Evolutionary conservation across 2,113 vertebrate genomes (phyloP), one percentile per base, ranked within the genome.

Genomic region (Antechinus stuartii): DNA sequence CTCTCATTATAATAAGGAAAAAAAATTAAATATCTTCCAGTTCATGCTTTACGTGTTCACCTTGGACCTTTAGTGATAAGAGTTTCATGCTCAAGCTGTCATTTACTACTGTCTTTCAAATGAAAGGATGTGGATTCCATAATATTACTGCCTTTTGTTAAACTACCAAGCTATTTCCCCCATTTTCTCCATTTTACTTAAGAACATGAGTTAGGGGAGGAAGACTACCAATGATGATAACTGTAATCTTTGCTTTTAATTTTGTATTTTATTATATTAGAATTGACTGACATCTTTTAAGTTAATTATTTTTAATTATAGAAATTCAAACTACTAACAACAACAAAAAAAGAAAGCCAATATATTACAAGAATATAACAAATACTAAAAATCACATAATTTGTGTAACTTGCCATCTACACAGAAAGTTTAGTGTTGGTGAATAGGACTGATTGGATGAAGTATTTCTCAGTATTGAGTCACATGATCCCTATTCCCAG

Each of bases 331-430:
- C 0, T 0, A 35, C 0, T n/a, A 68, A 35, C 30, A 57, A 1
- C 14, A 89, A 90, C 61, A 96, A 94, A 3, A 49, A 49, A 97
- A 52, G 30, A 90, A 53, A 89, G 11, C 95, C 92, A 30, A 96
- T 50, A 94, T 61, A 94, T 53, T 27, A 52, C 26, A 76, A 47
- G 11, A 49, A 7, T 16, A 47, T 54, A n/a, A 76, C 14, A n/a
- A 76, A 76, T 4, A 76, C 68, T 76, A n/a, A 76, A 76, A 22
- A n/a, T 14, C 49, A 90, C 49, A 25, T 56, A 94, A 89, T 0
- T 2, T 30, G 9, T 55, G 30, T 4, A 76, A 27, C 14, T 94
- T 94, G 54, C 84, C 49, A 76, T 94, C 23, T 96, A 89, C 55
- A 2, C 90, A 5, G 25, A 93, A 0, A 92, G 8, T 89, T 46